Evolutionary conservation across 2,113 vertebrate genomes (phyloP).

Genomic region (Turnix velox): DNA sequence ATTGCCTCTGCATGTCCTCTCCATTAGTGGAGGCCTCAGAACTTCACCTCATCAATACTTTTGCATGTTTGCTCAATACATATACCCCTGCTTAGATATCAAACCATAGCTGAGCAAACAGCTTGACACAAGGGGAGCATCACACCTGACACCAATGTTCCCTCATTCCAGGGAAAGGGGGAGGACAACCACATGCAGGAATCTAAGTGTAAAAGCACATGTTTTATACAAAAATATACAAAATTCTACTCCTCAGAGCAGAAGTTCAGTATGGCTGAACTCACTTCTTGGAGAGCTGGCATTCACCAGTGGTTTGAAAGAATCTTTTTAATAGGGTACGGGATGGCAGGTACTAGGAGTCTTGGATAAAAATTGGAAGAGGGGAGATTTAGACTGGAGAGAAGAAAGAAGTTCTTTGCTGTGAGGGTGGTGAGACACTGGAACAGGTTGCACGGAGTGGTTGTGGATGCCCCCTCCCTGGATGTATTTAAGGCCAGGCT

Average conservation of each 20-base stretch:
- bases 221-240: not conserved
- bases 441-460: too few species aligned
- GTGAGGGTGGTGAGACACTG: too few species aligned
- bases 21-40: not conserved
- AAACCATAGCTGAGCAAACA: not conserved
- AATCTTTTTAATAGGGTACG: too few species aligned
- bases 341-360: too few species aligned
- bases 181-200: not conserved
- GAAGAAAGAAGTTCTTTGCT: too few species aligned
- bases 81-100: not conserved
- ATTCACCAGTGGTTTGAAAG: not conserved
- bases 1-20: not conserved
- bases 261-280: not conserved
- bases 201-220: not conserved
- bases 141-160: not conserved
- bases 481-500: too few species aligned
- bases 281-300: not conserved
- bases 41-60: not conserved
- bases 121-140: not conserved
- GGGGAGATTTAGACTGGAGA: too few species aligned
- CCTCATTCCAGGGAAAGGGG: not conserved
- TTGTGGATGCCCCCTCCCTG: too few species aligned
- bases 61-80: not conserved
- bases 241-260: not conserved
- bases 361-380: too few species aligned